Conservation (phyloP, 1,140 invertebrate species). For the Hylaeus anthracinus region DNA sequence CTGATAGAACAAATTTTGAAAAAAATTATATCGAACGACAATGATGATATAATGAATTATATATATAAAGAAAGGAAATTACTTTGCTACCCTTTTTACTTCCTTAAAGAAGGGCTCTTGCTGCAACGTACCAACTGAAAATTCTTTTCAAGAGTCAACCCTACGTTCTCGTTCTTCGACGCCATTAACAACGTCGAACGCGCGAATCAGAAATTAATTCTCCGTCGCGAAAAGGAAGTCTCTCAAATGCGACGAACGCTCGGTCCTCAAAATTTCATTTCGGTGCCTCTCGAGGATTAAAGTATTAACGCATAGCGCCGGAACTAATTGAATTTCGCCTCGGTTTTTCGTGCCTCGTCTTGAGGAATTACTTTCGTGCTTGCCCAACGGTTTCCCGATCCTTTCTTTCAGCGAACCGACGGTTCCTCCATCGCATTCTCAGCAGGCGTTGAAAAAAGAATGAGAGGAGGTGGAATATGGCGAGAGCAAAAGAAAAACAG, state of each 20-base stretch:
- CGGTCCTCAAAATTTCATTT: background rate
- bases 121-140: too few species aligned
- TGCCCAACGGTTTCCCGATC: background rate
- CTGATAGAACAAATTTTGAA: too few species aligned
- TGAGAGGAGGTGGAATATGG: conserved; percentile 4
- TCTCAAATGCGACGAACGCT: background rate
- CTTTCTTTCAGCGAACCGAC: background rate
- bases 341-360: background rate
- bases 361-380: background rate
- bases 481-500: conserved; percentile 17
- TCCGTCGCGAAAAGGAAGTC: background rate
- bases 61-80: too few species aligned
- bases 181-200: too few species aligned
- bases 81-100: too few species aligned
- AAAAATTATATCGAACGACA: too few species aligned
- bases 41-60: too few species aligned
- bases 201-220: too few species aligned
- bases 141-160: too few species aligned
- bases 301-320: conserved; percentile 2
- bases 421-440: background rate
- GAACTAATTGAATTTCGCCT: conserved; percentile 6
- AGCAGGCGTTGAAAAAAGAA: background rate
- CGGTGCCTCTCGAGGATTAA: background rate
- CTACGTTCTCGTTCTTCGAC: too few species aligned
- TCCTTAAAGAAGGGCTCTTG: too few species aligned